Evolutionary conservation across 2,797 vertebrate genomes (phyloP).

Genomic region (Takifugu ocellatus): DNA sequence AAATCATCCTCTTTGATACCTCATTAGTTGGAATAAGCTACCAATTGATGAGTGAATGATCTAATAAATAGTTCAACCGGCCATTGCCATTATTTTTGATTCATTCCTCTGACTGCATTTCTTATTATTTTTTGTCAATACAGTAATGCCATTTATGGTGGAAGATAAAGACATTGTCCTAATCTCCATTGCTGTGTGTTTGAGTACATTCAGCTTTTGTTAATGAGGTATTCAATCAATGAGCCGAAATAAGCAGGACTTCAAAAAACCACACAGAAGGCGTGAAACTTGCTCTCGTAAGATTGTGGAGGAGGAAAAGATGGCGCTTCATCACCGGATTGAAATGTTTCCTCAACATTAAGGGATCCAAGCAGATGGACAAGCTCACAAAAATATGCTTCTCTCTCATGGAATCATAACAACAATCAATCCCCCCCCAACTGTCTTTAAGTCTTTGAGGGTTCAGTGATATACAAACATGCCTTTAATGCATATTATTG

Average conservation of each 20-base stretch:
- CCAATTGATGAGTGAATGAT: too few species aligned
- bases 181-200: slow-evolving; percentile 7
- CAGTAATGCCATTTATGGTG: neutral
- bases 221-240: neutral
- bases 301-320: neutral
- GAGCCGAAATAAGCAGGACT: neutral
- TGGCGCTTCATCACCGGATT: neutral
- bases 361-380: neutral
- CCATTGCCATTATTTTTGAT: too few species aligned
- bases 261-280: neutral
- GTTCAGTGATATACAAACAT: slow-evolving; percentile 62
- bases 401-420: slow-evolving; percentile 1
- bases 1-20: too few species aligned
- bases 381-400: slow-evolving; percentile 1
- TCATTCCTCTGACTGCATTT: too few species aligned
- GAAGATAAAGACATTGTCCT: slow-evolving; percentile 3
- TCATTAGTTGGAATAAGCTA: too few species aligned
- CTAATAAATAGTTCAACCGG: too few species aligned
- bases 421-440: neutral
- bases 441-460: slow-evolving; percentile 31
- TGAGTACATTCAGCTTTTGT: neutral
- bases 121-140: too few species aligned
- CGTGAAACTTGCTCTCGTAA: neutral
- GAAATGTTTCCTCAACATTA: slow-evolving; percentile 1
- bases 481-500: slow-evolving; percentile 65